A percentile compares a stretch with the other conserved stretches of the same genome.
phyloP scores from a whole-genome alignment of 1,140 invertebrate species.

The Catajapyx aquilonaris region DNA sequence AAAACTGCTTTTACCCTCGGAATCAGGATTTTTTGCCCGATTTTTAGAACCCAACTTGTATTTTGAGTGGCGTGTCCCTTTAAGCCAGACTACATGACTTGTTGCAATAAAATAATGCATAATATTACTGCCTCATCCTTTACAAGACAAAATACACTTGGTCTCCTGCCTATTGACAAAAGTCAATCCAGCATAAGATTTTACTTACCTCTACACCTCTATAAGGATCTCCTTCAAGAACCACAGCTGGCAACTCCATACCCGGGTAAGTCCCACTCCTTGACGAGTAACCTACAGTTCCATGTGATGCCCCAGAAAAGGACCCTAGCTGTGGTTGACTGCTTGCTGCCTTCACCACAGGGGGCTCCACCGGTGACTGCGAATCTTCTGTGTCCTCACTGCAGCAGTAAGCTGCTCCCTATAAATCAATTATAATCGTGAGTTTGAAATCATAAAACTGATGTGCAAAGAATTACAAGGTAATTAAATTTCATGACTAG shows the following conservation, averaged over 20 bases:
- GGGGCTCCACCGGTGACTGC: constrained; percentile 17
- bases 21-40: too few species aligned
- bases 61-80: too few species aligned
- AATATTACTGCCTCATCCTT: too few species aligned
- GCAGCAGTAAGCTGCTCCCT: constrained; percentile 27
- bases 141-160: constrained; percentile 1
- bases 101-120: too few species aligned
- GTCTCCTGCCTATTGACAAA: background rate
- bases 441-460: too few species aligned
- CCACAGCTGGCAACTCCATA: constrained; percentile 31
- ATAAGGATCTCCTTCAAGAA: constrained; percentile 35
- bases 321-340: background rate
- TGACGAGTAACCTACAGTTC: background rate
- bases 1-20: too few species aligned
- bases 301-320: too few species aligned
- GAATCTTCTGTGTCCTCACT: constrained; percentile 21
- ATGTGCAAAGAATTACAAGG: too few species aligned
- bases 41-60: too few species aligned
- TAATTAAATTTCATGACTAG: too few species aligned
- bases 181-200: background rate
- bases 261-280: background rate
- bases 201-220: constrained; percentile 23
- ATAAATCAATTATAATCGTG: constrained; percentile 12
- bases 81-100: too few species aligned
- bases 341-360: constrained; percentile 9